These are phyloP conservation scores for Drosophila lacteicornis DNA, from an alignment of 1,140 invertebrate genomes.

Conservation along the genomic window DNA sequence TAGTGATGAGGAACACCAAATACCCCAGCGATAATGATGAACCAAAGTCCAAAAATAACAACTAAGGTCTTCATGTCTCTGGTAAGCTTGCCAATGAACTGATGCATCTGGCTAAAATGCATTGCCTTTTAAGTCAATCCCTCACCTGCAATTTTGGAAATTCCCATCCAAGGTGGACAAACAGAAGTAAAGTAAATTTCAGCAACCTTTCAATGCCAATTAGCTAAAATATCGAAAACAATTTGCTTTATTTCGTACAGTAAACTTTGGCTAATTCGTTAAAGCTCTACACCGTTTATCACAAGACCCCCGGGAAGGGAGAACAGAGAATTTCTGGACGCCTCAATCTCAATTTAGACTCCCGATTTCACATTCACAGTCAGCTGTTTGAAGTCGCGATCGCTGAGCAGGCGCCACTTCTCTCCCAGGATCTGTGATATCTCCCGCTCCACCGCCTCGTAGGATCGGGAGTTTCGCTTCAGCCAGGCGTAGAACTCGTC, in stretches of 20 bases:
- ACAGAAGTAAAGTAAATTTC: constrained; percentile 13
- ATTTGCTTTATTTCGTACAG: constrained; percentile 25
- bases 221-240: constrained; percentile 12
- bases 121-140: constrained; percentile 14
- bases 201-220: constrained; percentile 1
- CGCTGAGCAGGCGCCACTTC: constrained; percentile 90
- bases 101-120: background rate
- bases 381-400: constrained; percentile 88
- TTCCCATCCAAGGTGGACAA: background rate
- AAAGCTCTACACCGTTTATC: constrained; percentile 78
- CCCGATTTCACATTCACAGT: constrained; percentile 71
- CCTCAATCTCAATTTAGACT: background rate
- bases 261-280: constrained; percentile 48
- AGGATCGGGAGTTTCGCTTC: constrained; percentile 87
- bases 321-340: background rate
- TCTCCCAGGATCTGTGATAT: constrained; percentile 89
- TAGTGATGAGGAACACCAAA: background rate
- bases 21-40: constrained; percentile 4
- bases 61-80: constrained; percentile 8
- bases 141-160: background rate
- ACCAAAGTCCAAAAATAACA: background rate
- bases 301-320: constrained; percentile 47
- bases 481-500: constrained; percentile 90
- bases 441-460: constrained; percentile 88
- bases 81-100: background rate